These are phyloP conservation scores for Mesochorus sp. DNA, from an alignment of 2,888 invertebrate genomes.

Conservation along the genomic window DNA sequence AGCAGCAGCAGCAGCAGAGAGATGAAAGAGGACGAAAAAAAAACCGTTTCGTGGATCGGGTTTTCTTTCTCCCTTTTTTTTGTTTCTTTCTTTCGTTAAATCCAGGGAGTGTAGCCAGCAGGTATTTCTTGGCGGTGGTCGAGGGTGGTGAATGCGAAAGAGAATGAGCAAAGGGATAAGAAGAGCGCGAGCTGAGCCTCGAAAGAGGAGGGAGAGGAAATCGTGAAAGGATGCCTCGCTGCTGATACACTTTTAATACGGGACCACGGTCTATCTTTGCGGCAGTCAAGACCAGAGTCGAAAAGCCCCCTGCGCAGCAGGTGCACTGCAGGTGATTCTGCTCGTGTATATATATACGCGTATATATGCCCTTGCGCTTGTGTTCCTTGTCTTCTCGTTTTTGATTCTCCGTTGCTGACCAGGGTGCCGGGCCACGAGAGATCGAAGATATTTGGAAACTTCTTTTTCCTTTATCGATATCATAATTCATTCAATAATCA, in stretches of 20 bases:
- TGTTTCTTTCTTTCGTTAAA: constrained; percentile 1
- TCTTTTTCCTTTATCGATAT: not conserved
- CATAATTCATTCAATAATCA: not conserved
- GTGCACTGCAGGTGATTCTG: constrained; percentile 81
- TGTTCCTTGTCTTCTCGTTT: constrained; percentile 36
- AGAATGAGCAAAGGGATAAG: constrained; percentile 32
- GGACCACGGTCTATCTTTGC: constrained; percentile 33
- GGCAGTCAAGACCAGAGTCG: constrained; percentile 37
- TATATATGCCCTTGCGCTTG: constrained; percentile 9
- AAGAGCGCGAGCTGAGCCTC: constrained; percentile 60
- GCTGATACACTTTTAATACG: constrained; percentile 62
- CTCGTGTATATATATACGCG: constrained; percentile 63
- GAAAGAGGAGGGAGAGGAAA: constrained; percentile 17
- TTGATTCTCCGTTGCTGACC: constrained; percentile 15
- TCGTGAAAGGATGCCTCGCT: constrained; percentile 44
- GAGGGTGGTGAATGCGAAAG: constrained; percentile 51
- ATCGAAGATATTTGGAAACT: not conserved
- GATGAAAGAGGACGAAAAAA: constrained; percentile 27
- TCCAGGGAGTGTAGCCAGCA: constrained; percentile 30
- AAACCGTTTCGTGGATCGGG: not conserved
- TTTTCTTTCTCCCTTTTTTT: constrained; percentile 1
- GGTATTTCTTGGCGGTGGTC: constrained; percentile 52
- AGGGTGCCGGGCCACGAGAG: constrained; percentile 6
- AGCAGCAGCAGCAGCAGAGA: not conserved
- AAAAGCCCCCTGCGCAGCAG: constrained; percentile 82